Percentiles rank a stretch among this genome's conserved stretches.
phyloP scores from a whole-genome alignment of 2,888 invertebrate genomes.

The Ptilodon capucinus region DNA sequence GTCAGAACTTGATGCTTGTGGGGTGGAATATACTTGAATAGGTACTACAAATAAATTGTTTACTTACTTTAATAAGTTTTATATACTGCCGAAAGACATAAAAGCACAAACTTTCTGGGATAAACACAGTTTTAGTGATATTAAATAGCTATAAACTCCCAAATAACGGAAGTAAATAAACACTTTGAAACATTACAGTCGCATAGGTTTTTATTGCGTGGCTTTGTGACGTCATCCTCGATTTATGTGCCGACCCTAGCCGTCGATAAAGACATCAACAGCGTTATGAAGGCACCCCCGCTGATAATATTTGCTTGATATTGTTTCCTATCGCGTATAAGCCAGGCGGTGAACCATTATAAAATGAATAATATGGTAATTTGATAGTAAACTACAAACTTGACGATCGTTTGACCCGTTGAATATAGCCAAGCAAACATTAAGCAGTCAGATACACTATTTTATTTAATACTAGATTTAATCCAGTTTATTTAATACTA shows the following conservation, averaged over 20 bases:
- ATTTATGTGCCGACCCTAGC: constrained; percentile 33
- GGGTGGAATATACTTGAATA: too few relatives aligned
- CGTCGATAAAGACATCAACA: constrained; percentile 55
- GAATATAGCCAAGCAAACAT: too few relatives aligned
- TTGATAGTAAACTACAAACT: too few relatives aligned
- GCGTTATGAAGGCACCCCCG: constrained; percentile 50
- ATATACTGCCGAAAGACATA: too few relatives aligned
- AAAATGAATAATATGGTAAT: constrained; percentile 8
- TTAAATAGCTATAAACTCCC: neutral
- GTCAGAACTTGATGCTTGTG: too few relatives aligned
- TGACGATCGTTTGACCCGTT: too few relatives aligned
- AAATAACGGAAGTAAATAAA: neutral
- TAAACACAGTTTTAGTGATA: neutral
- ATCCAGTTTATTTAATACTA: too few relatives aligned
- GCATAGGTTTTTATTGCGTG: neutral
- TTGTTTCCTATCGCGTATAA: constrained; percentile 52
- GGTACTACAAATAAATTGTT: too few relatives aligned
- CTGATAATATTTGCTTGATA: constrained; percentile 56
- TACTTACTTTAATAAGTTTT: too few relatives aligned
- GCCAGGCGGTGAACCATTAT: constrained; percentile 12
- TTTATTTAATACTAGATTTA: too few relatives aligned
- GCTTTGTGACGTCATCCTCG: constrained; percentile 6
- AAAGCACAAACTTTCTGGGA: neutral
- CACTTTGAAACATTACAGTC: neutral
- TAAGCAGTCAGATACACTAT: too few relatives aligned